Conservation (phyloP, 2,797 vertebrate genomes). For the Scolopax rusticola region DNA sequence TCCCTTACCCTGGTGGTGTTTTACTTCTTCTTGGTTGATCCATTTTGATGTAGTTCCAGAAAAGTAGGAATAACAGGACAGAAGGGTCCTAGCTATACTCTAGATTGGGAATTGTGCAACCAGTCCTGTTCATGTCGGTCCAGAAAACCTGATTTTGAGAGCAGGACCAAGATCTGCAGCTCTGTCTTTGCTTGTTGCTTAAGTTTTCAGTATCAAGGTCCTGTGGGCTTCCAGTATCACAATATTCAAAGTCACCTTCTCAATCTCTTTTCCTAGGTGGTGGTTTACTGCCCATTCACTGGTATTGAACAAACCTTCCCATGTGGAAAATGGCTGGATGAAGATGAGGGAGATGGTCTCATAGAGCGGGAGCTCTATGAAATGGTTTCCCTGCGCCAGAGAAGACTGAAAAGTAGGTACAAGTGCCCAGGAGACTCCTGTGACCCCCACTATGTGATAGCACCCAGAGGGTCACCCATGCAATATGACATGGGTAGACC, state of each 20-base stretch:
- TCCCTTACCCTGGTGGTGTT: not conserved
- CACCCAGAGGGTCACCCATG: not conserved
- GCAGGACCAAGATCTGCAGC: not conserved
- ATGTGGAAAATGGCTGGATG: slow-evolving; percentile 94
- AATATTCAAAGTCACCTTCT: not conserved
- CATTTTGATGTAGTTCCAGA: not conserved
- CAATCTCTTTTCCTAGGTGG: slow-evolving; percentile 82
- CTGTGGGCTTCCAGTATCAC: not conserved
- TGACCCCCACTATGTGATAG: accelerated
- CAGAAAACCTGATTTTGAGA: not conserved
- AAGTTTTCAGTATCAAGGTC: not conserved
- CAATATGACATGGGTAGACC: not conserved
- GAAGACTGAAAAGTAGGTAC: slow-evolving; percentile 90
- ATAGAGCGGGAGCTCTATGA: slow-evolving; percentile 96
- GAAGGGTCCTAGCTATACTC: not conserved
- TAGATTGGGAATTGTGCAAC: accelerated
- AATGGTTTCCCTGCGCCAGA: slow-evolving; percentile 95
- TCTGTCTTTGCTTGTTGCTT: not conserved
- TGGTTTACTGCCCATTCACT: slow-evolving; percentile 94
- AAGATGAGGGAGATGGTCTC: slow-evolving; percentile 93
- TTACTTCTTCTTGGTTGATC: not conserved
- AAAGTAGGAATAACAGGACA: not conserved
- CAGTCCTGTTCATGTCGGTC: not conserved
- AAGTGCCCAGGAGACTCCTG: not conserved
- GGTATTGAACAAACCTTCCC: slow-evolving; percentile 97